phyloP scores from a whole-genome alignment of 2,113 vertebrate species.

The Chitala chitala region DNA sequence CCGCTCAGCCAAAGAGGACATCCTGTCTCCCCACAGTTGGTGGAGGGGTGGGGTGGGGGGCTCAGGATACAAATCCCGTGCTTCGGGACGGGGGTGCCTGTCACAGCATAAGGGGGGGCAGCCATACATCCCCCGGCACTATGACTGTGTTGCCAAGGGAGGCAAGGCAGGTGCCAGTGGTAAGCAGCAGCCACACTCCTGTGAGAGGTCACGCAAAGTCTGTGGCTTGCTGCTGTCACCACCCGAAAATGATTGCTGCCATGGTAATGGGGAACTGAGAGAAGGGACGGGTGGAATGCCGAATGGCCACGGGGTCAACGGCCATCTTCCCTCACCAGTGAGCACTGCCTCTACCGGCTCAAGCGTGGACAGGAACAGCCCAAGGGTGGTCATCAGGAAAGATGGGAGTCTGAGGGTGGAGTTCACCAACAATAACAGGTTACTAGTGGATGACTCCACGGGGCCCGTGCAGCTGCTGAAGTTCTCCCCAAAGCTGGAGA shows the following conservation, averaged over 20 bases:
- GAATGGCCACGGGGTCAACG: slow-evolving; percentile 63
- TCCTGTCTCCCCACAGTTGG: slow-evolving; percentile 70
- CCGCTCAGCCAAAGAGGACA: slow-evolving; percentile 71
- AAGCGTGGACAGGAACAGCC: slow-evolving; percentile 73
- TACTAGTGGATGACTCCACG: slow-evolving; percentile 54
- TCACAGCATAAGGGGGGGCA: slow-evolving; percentile 76
- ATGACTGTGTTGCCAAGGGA: slow-evolving; percentile 68
- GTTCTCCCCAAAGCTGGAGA: slow-evolving; percentile 74
- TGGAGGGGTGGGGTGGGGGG: slow-evolving; percentile 54
- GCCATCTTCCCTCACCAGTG: slow-evolving; percentile 55
- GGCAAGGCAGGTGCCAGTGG: slow-evolving; percentile 50
- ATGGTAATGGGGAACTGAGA: slow-evolving; percentile 23
- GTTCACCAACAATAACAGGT: slow-evolving; percentile 74
- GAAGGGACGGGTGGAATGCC: slow-evolving; percentile 54
- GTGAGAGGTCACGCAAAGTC: slow-evolving; percentile 55
- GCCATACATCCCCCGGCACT: slow-evolving; percentile 70
- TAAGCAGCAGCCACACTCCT: slow-evolving; percentile 55
- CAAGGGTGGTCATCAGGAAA: slow-evolving; percentile 88
- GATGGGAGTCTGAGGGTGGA: slow-evolving; percentile 85
- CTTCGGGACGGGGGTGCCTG: slow-evolving; percentile 76
- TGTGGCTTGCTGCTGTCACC: slow-evolving; percentile 38
- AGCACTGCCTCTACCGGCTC: not conserved
- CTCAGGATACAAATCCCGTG: slow-evolving; percentile 73
- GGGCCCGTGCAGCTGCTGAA: slow-evolving; percentile 83
- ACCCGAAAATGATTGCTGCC: slow-evolving; percentile 62